Conservation (phyloP, 37 sponge, comb jelly and placozoan genomes). For the Ephydatia muelleri region DNA sequence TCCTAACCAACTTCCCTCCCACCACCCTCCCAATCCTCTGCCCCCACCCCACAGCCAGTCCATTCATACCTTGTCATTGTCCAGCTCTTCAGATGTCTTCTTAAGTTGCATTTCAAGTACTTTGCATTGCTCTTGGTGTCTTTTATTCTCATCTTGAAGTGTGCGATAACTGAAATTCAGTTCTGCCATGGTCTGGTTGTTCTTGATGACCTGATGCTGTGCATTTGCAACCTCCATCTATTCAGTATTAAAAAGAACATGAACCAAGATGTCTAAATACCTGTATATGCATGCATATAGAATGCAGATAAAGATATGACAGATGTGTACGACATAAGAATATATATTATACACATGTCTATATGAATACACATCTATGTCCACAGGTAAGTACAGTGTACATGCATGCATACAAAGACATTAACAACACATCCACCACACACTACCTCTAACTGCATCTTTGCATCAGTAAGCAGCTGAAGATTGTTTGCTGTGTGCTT, state of each 20-base stretch:
- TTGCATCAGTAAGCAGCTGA: background rate
- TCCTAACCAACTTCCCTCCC: too few species aligned
- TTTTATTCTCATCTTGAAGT: background rate
- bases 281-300: too few species aligned
- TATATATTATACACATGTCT: too few species aligned
- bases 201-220: background rate
- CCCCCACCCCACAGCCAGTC: too few species aligned
- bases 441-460: background rate
- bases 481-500: too few species aligned
- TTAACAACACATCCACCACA: background rate
- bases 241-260: background rate
- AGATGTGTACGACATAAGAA: too few species aligned
- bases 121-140: background rate
- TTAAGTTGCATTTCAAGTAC: background rate
- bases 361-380: too few species aligned
- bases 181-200: background rate
- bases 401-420: background rate
- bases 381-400: too few species aligned
- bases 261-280: too few species aligned
- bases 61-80: background rate
- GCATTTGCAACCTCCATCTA: background rate
- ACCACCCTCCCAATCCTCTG: too few species aligned
- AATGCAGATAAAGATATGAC: too few species aligned
- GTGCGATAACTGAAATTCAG: background rate
- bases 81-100: background rate